phyloP scores from a whole-genome alignment of 2,888 invertebrate species.

The Oligia fasciuncula region DNA sequence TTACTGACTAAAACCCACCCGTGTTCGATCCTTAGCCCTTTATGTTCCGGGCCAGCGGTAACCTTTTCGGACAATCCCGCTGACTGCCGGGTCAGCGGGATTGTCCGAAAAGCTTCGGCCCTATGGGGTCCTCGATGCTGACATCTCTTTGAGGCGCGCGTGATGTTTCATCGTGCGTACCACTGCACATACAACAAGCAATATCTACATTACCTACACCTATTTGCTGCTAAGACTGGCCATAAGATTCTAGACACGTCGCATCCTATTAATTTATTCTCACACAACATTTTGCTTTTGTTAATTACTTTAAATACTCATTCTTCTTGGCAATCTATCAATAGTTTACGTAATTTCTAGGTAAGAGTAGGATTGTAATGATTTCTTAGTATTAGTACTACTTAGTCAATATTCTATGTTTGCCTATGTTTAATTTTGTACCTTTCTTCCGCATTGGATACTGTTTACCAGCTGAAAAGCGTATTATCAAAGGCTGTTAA shows the following conservation, averaged over 20 bases:
- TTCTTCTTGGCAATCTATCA: conserved; percentile 46
- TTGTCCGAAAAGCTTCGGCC: too few relatives aligned
- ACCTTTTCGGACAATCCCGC: too few relatives aligned
- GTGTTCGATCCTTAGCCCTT: too few relatives aligned
- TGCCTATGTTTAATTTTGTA: neutral
- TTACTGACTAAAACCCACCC: too few relatives aligned
- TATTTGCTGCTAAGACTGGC: neutral
- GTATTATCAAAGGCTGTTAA: neutral
- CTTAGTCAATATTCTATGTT: conserved; percentile 21
- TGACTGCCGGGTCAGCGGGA: too few relatives aligned
- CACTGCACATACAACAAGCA: neutral
- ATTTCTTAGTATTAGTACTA: conserved; percentile 33
- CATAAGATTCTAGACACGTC: conserved; percentile 25
- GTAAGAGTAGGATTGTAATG: conserved; percentile 26
- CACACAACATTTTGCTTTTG: conserved; percentile 46
- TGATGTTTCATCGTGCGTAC: too few relatives aligned
- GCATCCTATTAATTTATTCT: conserved; percentile 48
- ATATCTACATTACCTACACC: neutral
- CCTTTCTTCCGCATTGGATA: neutral
- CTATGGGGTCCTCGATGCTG: too few relatives aligned
- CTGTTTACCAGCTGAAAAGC: neutral
- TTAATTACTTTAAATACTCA: conserved; percentile 46
- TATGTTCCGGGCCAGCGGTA: too few relatives aligned
- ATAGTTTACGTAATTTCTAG: conserved; percentile 45
- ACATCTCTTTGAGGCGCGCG: too few relatives aligned